Evolutionary conservation across 2,888 invertebrate genomes (phyloP).

Genomic region (Campaea margaritaria): DNA sequence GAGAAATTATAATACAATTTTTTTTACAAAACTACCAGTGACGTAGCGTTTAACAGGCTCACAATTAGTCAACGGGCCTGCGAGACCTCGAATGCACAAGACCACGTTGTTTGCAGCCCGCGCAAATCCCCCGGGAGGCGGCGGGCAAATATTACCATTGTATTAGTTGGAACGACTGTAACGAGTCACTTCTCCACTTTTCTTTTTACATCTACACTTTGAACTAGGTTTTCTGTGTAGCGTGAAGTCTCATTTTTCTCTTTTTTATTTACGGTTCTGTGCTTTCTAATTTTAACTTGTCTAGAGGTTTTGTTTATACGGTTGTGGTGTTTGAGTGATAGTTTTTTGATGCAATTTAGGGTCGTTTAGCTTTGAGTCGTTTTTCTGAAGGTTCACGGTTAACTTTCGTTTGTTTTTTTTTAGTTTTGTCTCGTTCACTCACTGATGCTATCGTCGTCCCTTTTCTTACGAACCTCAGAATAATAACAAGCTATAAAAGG

Average conservation of each 20-base stretch:
- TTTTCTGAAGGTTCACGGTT: no score
- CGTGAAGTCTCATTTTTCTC: constrained; percentile 6
- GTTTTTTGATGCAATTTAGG: no score
- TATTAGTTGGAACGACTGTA: constrained; percentile 69
- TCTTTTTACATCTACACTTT: constrained; percentile 34
- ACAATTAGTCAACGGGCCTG: constrained; percentile 35
- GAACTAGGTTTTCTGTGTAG: constrained; percentile 31
- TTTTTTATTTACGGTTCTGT: not conserved
- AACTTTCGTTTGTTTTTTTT: no score
- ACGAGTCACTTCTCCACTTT: constrained; percentile 61
- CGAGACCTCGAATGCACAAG: constrained; percentile 56
- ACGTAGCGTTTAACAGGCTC: constrained; percentile 19
- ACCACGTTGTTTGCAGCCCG: constrained; percentile 62
- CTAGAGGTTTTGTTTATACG: no score
- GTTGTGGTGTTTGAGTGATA: no score
- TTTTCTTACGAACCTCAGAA: no score
- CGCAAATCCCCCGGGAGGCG: constrained; percentile 57
- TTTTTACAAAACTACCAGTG: constrained; percentile 19
- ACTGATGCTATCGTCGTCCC: no score
- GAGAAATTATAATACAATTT: not conserved
- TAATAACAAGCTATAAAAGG: no score
- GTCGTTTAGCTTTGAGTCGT: no score
- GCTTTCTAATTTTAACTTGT: constrained; percentile 15
- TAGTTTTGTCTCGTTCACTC: no score
- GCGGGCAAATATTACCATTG: constrained; percentile 77